Conservation (phyloP, 2,797 vertebrate genomes). For the Poeciliopsis infans region DNA sequence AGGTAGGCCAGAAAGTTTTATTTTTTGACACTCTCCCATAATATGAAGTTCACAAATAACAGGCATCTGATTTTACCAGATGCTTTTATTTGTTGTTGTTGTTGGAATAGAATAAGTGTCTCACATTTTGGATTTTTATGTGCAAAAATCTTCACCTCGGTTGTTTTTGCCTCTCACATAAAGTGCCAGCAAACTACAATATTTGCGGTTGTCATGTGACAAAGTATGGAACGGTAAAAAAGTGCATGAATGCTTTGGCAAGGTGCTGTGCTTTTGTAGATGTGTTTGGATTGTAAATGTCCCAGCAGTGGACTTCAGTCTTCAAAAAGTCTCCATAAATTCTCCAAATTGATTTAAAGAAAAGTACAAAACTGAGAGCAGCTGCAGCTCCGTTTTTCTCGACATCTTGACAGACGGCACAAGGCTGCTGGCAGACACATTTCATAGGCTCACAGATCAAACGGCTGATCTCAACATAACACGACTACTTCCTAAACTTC, state of each 20-base stretch:
- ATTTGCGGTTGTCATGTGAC: neutral
- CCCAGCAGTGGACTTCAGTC: neutral
- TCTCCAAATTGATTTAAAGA: constrained; percentile 19
- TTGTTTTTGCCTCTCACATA: neutral
- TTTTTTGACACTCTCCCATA: neutral
- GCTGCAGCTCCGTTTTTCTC: constrained; percentile 21
- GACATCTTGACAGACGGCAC: constrained; percentile 37
- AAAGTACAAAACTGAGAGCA: constrained; percentile 17
- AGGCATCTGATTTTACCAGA: neutral
- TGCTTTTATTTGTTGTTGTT: neutral
- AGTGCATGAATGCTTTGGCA: neutral
- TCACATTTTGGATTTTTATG: neutral
- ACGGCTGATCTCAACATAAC: constrained; percentile 20
- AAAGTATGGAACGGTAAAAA: neutral
- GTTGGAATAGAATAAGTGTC: neutral
- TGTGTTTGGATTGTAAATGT: neutral
- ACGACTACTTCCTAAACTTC: constrained; percentile 30
- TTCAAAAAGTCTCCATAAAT: neutral
- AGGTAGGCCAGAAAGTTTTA: neutral
- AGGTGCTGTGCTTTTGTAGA: neutral
- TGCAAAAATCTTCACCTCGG: neutral
- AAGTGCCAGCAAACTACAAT: neutral
- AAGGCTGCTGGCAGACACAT: constrained; percentile 38
- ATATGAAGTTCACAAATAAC: neutral
- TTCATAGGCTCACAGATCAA: constrained; percentile 31